phyloP scores from a whole-genome alignment of 2,113 vertebrate species.

The Centropus unirufus region DNA sequence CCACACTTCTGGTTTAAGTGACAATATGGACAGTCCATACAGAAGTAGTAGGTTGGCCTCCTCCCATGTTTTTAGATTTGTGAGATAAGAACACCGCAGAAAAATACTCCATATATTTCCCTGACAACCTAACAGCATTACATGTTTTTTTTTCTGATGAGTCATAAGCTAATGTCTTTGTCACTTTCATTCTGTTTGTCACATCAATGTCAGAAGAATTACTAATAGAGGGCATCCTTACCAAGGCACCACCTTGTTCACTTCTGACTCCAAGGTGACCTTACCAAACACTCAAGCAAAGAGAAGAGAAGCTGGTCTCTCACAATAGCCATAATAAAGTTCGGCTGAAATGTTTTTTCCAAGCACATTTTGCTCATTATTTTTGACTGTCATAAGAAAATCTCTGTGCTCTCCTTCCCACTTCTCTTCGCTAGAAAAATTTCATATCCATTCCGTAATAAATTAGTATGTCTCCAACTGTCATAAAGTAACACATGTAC shows the following conservation, averaged over 20 bases:
- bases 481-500: background rate
- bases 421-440: conserved; percentile 4
- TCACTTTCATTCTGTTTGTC: background rate
- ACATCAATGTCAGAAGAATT: background rate
- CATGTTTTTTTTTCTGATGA: background rate
- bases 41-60: too few species aligned
- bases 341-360: background rate
- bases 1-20: background rate
- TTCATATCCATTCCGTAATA: background rate
- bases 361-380: background rate
- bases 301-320: background rate
- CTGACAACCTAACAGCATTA: background rate
- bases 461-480: conserved; percentile 7
- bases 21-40: background rate
- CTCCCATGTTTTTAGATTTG: background rate
- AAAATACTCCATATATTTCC: rapidly evolving
- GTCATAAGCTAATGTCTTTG: background rate
- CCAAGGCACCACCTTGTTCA: background rate
- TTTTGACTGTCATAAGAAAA: conserved; percentile 23
- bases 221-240: background rate
- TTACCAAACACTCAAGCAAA: background rate
- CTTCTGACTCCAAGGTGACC: background rate
- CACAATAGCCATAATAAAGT: background rate
- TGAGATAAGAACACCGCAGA: background rate
- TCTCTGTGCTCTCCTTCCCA: conserved; percentile 9